phyloP scores from a whole-genome alignment of 2,797 vertebrate genomes.

The Potorous gilbertii region DNA sequence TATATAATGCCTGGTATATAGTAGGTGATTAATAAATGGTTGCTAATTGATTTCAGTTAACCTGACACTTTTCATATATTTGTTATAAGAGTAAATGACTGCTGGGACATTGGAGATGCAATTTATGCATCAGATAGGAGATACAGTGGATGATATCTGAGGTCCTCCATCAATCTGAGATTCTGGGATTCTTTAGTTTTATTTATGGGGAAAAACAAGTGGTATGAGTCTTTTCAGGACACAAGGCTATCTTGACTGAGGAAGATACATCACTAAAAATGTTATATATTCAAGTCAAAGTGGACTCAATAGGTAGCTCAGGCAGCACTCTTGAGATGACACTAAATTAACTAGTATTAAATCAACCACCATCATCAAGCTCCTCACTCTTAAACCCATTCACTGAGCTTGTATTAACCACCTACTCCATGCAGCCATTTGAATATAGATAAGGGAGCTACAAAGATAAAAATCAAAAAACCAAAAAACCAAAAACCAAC shows the following conservation, averaged over 20 bases:
- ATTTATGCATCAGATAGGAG: background rate
- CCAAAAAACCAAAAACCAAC: background rate
- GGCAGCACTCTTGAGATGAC: background rate
- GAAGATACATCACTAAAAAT: background rate
- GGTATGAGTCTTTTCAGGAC: background rate
- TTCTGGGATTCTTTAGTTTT: background rate
- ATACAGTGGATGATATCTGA: background rate
- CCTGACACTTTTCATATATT: background rate
- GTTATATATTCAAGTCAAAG: background rate
- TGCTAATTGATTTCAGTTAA: background rate
- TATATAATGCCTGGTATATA: background rate
- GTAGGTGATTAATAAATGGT: background rate
- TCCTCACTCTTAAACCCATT: background rate
- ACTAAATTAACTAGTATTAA: background rate
- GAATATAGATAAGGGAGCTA: background rate
- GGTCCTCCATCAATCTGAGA: background rate
- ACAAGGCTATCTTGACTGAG: background rate
- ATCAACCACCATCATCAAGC: background rate
- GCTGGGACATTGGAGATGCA: background rate
- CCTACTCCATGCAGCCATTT: background rate
- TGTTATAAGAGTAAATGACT: background rate
- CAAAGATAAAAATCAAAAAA: background rate
- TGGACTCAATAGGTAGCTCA: background rate
- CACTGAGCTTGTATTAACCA: background rate
- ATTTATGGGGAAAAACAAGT: background rate